phyloP scores from a whole-genome alignment of 2,888 invertebrate genomes.

The Thymelicus lineola region DNA sequence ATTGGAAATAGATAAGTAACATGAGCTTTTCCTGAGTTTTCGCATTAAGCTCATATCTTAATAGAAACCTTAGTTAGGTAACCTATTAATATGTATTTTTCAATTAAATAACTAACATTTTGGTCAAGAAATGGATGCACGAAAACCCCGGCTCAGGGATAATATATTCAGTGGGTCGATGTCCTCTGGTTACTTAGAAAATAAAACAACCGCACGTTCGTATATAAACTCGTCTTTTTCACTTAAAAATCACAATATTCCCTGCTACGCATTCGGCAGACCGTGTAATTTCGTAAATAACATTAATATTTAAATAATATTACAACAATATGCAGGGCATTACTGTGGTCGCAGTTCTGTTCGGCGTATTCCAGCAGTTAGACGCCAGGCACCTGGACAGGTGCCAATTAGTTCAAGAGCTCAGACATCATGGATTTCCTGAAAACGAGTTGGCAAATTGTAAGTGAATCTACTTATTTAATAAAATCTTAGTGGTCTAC shows the following conservation, averaged over 20 bases:
- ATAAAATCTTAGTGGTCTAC: conserved; percentile 9
- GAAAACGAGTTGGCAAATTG: conserved; percentile 61
- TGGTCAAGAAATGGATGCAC: background rate
- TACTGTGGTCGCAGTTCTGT: conserved; percentile 34
- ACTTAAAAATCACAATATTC: conserved; percentile 11
- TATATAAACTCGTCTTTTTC: conserved; percentile 22
- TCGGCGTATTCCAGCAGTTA: conserved; percentile 39
- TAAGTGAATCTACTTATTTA: conserved; percentile 46
- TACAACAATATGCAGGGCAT: conserved; percentile 39
- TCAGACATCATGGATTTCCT: conserved; percentile 63
- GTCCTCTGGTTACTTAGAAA: background rate
- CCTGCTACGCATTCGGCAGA: background rate
- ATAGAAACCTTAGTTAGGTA: no score
- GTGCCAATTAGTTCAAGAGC: conserved; percentile 58
- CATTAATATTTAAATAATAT: background rate
- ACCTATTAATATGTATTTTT: no score
- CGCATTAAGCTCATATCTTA: no score
- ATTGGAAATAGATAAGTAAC: no score
- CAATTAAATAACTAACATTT: no score
- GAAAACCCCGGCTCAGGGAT: background rate
- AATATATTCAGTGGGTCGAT: background rate
- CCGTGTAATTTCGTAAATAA: background rate
- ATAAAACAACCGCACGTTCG: background rate
- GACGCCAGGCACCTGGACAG: conserved; percentile 53
- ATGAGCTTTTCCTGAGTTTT: no score